phyloP scores from a whole-genome alignment of 2,797 vertebrate species.

The Hapalemur alaotrensis region DNA sequence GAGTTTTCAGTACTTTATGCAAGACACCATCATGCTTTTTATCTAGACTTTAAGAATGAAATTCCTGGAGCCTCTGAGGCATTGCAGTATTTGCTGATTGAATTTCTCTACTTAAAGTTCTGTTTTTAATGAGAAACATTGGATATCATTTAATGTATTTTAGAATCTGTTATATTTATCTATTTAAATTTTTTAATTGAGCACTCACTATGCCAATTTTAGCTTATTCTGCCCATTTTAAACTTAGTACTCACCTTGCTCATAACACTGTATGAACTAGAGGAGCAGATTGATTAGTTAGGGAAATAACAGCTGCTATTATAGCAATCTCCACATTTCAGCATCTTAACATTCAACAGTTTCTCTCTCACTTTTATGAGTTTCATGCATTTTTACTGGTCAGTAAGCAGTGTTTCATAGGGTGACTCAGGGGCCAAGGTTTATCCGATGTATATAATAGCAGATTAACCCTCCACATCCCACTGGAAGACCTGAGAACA shows the following conservation, averaged over 20 bases:
- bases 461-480: background rate
- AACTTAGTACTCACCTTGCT: background rate
- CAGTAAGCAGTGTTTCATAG: background rate
- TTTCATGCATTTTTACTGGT: background rate
- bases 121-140: background rate
- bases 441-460: background rate
- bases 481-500: background rate
- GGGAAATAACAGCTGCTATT: background rate
- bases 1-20: background rate
- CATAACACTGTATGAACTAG: background rate
- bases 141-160: background rate
- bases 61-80: background rate
- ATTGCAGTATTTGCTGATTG: too few relatives aligned
- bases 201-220: background rate
- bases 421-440: background rate
- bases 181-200: background rate
- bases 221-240: background rate
- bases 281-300: background rate
- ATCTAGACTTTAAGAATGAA: background rate
- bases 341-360: background rate
- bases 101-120: background rate
- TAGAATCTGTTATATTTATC: background rate
- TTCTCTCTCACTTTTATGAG: background rate
- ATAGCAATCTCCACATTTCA: too few relatives aligned
- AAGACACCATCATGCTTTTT: background rate